Evolutionary conservation across 2,113 vertebrate species (phyloP).

Genomic region (Empidonax traillii): DNA sequence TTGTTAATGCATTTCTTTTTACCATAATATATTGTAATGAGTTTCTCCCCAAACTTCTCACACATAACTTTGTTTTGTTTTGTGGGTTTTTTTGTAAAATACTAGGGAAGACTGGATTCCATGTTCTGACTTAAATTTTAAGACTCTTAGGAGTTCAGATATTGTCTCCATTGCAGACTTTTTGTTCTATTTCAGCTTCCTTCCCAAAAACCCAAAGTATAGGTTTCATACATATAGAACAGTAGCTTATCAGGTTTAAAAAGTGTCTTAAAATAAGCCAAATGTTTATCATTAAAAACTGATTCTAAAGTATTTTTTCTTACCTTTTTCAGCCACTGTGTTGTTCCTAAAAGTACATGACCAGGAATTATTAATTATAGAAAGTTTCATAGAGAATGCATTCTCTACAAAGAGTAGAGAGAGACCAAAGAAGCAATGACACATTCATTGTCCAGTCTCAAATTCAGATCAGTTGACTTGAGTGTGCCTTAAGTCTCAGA

Average conservation of each 20-base stretch:
- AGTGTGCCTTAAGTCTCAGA: background rate
- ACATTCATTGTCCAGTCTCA: background rate
- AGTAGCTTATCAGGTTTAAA: background rate
- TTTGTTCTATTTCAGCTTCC: background rate
- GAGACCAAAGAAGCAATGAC: background rate
- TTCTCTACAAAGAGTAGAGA: background rate
- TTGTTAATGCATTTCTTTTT: background rate
- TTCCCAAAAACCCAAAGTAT: background rate
- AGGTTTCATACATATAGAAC: fast-evolving
- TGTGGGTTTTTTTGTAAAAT: background rate
- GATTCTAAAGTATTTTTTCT: background rate
- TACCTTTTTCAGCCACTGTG: background rate
- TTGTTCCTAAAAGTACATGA: background rate
- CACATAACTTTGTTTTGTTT: background rate
- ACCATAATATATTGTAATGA: background rate
- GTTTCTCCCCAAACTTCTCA: background rate
- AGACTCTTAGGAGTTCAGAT: background rate
- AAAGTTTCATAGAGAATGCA: background rate
- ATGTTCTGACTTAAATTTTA: background rate
- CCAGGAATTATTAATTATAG: background rate
- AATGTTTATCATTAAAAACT: background rate
- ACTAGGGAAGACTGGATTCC: background rate
- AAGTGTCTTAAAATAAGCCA: background rate
- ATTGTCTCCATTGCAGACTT: background rate
- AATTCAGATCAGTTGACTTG: background rate